These are phyloP conservation scores for Lithobates pipiens DNA, from an alignment of 2,797 vertebrate genomes.

Conservation along the genomic window DNA sequence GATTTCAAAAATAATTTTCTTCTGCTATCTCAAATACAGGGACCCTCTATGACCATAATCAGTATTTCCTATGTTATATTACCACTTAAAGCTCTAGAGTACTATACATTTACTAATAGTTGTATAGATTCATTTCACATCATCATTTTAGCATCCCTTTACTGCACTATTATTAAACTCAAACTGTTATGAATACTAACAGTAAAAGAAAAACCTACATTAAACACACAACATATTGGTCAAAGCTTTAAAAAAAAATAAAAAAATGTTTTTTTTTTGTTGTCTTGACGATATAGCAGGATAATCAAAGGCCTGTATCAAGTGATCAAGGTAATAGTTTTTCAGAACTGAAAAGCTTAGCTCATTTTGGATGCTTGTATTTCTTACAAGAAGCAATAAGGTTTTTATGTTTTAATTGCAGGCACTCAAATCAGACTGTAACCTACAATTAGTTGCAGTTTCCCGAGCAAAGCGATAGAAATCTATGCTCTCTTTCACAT, in stretches of 20 bases:
- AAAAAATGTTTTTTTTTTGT: no score
- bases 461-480: slow-evolving; percentile 24
- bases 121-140: no score
- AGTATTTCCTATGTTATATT: not conserved
- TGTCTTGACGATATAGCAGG: not conserved
- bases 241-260: not conserved
- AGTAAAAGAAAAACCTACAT: not conserved
- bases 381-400: not conserved
- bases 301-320: not conserved
- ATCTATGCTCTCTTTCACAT: slow-evolving; percentile 37
- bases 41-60: not conserved
- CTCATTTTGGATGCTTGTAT: not conserved
- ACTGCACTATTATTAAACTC: no score
- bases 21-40: no score
- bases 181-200: no score
- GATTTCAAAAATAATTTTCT: no score
- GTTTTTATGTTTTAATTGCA: slow-evolving; percentile 22
- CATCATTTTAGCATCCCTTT: no score
- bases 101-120: no score
- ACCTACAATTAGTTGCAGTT: slow-evolving; percentile 35
- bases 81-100: not conserved
- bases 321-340: not conserved
- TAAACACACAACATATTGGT: not conserved
- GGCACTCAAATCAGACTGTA: slow-evolving; percentile 19
- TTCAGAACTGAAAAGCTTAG: not conserved